Evolutionary conservation across 2,113 vertebrate species (phyloP), one percentile per base, ranked within the genome.

Genomic region (Arvicanthis niloticus): DNA sequence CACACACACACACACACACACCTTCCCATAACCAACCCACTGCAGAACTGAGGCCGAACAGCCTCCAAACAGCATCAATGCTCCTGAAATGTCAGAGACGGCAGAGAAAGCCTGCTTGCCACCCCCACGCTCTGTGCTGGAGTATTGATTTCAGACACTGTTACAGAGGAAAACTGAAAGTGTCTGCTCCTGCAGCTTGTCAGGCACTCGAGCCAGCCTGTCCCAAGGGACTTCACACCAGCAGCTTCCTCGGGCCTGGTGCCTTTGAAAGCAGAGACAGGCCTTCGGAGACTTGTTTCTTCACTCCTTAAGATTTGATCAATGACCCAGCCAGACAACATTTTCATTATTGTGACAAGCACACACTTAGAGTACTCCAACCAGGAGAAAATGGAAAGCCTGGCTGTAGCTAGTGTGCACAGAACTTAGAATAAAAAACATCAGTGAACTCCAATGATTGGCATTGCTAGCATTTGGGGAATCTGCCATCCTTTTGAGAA

Each of bases 61-160:
- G 45, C 48, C 42, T 80, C 21, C 2, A 45, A 87, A 85, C 40
- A 11, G 17, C 17, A 0, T 5, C 0, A 1, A 80, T 2, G 60
- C 40, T 94, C 70, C 95, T 94, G 88, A 96, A 77, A 97, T 22
- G 80, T 92, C 91, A 90, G 85, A 56, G 88, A 86, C 56, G 56
- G 80, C 65, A 37, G 40, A 65, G 13, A 24, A 3, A 77, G 91
- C 97, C 75, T 78, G 75, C 26, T 15, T 62, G 42, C 78, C 67
- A 76, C 91, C 40, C 4, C 98, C 98, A 97, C 96, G 72, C 98
- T 99, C 98, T 95, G 94, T 93, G 93, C 70, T 26, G 97, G 98
- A 98, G 3, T 99, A 99, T 99, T 98, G 99, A 99, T 99, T 99
- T 98, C 98, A 98, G 99, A 98, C 98, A 94, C 65, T 93, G 98